These are phyloP conservation scores for Charina bottae DNA, from an alignment of 2,113 vertebrate species.

Conservation along the genomic window DNA sequence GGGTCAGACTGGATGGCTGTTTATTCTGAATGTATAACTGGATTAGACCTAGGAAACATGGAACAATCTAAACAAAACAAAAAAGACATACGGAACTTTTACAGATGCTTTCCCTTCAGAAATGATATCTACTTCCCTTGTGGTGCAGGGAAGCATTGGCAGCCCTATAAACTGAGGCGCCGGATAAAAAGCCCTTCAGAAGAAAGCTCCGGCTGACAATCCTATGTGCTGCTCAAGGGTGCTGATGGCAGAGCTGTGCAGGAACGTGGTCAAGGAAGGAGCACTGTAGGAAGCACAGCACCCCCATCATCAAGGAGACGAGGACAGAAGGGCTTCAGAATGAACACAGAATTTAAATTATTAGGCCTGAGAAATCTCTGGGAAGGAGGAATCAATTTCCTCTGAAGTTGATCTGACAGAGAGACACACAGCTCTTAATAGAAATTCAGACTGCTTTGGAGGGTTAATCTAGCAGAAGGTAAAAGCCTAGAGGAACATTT, in stretches of 20 bases:
- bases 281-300: neutral
- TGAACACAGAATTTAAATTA: neutral
- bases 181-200: neutral
- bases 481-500: neutral
- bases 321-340: neutral
- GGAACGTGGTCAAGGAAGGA: neutral
- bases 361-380: conserved; percentile 14
- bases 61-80: neutral
- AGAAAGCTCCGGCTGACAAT: neutral
- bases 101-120: neutral
- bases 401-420: neutral
- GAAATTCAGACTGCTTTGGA: neutral
- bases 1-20: neutral
- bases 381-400: conserved; percentile 3
- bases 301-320: neutral
- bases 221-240: neutral
- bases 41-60: neutral
- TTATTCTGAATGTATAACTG: neutral
- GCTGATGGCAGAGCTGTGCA: neutral
- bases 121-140: neutral
- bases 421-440: neutral
- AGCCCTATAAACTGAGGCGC: neutral
- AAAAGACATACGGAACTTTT: neutral
- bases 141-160: neutral
- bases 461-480: conserved; percentile 10